Conservation (phyloP, 2,888 invertebrate genomes). For the Meloe dianella region DNA sequence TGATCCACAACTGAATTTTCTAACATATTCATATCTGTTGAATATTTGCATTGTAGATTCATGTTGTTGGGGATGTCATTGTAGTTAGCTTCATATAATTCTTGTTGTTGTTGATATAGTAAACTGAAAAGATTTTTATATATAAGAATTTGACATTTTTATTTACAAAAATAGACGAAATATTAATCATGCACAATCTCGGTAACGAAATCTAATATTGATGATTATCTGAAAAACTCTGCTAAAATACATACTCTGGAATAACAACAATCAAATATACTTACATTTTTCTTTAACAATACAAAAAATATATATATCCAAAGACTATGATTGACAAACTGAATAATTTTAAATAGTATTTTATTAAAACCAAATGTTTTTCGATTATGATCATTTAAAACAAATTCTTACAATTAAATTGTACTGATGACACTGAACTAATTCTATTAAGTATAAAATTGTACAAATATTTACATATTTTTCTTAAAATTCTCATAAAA, state of each 20-base stretch:
- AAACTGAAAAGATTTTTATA: conserved; percentile 43
- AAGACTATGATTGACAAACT: neutral
- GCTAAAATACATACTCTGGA: neutral
- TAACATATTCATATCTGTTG: conserved; percentile 44
- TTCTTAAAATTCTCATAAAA: neutral
- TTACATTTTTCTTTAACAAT: neutral
- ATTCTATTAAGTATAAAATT: conserved; percentile 21
- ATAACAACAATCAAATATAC: neutral
- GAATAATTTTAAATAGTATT: neutral
- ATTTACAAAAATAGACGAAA: conserved; percentile 1
- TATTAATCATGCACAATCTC: neutral
- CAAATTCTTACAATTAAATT: conserved; percentile 3
- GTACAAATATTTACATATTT: conserved; percentile 28
- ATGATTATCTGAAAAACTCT: neutral
- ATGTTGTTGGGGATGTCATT: conserved; percentile 36
- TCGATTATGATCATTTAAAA: neutral
- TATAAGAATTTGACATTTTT: neutral
- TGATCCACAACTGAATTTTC: conserved; percentile 50
- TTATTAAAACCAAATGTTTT: neutral
- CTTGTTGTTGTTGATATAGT: conserved; percentile 41
- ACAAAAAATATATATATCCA: neutral
- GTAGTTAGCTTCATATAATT: conserved; percentile 43
- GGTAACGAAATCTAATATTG: neutral
- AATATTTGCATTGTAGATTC: conserved; percentile 43
- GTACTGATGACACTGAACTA: conserved; percentile 17